Evolutionary conservation across 2,888 invertebrate species (phyloP).

Genomic region (Podabrus alpinus): DNA sequence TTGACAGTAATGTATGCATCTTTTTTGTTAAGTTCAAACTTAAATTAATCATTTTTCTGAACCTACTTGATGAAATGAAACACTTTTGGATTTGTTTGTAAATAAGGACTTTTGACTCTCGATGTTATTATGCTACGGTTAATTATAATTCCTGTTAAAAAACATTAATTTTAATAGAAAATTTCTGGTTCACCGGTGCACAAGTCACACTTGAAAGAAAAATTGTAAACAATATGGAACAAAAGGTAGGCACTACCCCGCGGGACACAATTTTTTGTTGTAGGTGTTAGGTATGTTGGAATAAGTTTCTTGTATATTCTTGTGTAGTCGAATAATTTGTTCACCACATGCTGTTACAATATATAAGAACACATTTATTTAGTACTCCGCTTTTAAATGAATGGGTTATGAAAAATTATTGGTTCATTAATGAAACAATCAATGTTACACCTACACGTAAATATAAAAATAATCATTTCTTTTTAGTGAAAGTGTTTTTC

Average conservation of each 20-base stretch:
- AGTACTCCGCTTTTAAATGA: not conserved
- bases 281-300: not conserved
- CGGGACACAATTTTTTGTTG: not conserved
- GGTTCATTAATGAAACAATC: not conserved
- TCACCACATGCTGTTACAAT: not conserved
- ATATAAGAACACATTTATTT: not conserved
- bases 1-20: not conserved
- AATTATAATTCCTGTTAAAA: not conserved
- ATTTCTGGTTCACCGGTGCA: not conserved
- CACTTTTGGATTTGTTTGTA: not conserved
- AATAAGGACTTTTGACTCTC: not conserved
- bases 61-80: no score
- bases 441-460: not conserved
- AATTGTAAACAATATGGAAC: not conserved
- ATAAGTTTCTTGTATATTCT: not conserved
- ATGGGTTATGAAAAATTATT: not conserved
- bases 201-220: not conserved
- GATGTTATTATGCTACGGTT: not conserved
- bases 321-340: not conserved
- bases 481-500: not conserved
- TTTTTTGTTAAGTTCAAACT: not conserved
- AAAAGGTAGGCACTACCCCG: not conserved
- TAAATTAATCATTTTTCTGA: not conserved
- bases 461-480: not conserved
- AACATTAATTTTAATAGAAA: not conserved